Conservation (phyloP, 2,888 invertebrate species). For the Plemyria rubiginata region DNA sequence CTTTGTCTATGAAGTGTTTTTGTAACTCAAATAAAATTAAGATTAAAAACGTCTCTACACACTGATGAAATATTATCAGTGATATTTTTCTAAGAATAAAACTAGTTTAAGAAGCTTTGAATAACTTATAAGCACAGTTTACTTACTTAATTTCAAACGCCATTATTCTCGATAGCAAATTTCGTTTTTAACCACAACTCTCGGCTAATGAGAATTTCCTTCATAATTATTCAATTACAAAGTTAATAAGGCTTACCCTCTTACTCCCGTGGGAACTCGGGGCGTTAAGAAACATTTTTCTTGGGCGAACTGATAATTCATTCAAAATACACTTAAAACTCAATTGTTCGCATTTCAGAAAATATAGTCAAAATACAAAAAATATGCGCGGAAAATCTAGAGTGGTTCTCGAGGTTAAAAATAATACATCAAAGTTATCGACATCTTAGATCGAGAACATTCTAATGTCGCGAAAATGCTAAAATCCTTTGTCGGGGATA, state of each 20-base stretch:
- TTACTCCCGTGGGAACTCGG: constrained; percentile 45
- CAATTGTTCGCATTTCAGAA: constrained; percentile 20
- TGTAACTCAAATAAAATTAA: neutral
- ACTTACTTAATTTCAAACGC: constrained; percentile 41
- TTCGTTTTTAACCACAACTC: constrained; percentile 50
- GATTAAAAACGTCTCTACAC: no score
- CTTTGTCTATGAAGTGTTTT: neutral
- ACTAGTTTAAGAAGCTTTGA: constrained; percentile 21
- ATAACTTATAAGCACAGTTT: constrained; percentile 30
- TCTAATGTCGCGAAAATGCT: constrained; percentile 53
- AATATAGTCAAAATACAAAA: constrained; percentile 20
- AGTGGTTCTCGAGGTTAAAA: constrained; percentile 42
- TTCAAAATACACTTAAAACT: constrained; percentile 42
- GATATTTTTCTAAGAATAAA: constrained; percentile 8
- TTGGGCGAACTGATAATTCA: constrained; percentile 34
- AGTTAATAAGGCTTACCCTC: constrained; percentile 55
- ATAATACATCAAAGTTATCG: constrained; percentile 60
- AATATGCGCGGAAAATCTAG: constrained; percentile 16
- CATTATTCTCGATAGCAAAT: constrained; percentile 44
- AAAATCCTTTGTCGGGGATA: constrained; percentile 58
- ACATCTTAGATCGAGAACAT: constrained; percentile 57
- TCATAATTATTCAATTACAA: constrained; percentile 60
- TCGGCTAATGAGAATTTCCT: constrained; percentile 56
- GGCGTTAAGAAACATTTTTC: constrained; percentile 38
- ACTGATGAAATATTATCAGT: neutral